A percentile compares a stretch with the other conserved stretches of the same genome.
phyloP scores from a whole-genome alignment of 2,797 vertebrate species.

The Ctenopoma kingsleyae region DNA sequence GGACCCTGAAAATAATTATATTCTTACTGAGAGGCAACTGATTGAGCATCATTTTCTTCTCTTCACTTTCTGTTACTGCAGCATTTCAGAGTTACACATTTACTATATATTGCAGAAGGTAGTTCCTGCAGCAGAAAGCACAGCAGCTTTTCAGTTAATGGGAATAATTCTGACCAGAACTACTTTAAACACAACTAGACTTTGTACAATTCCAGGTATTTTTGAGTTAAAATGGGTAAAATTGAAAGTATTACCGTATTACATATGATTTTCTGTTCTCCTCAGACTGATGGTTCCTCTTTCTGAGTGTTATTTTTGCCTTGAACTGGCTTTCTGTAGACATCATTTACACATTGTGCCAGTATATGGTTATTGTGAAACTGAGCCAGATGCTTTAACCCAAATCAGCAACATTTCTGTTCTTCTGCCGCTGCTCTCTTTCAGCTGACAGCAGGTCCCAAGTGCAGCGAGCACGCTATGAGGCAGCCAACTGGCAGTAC shows the following conservation, averaged over 20 bases:
- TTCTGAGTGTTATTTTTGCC: neutral
- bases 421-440: neutral
- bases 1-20: neutral
- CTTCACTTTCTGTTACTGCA: neutral
- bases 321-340: neutral
- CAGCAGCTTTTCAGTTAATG: neutral
- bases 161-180: neutral
- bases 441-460: constrained; percentile 97
- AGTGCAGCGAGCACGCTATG: constrained; percentile 96
- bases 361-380: too few relatives aligned
- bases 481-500: constrained; percentile 98
- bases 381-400: neutral
- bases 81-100: neutral
- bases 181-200: neutral
- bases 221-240: neutral
- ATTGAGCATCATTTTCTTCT: neutral
- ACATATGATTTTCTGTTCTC: neutral
- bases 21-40: too few relatives aligned
- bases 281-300: constrained; percentile 10
- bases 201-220: neutral
- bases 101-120: neutral
- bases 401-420: neutral
- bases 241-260: constrained; percentile 18
- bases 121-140: neutral
- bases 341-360: neutral